Evolutionary conservation across 2,888 invertebrate genomes (phyloP), one percentile per base, ranked within the genome.

Genomic region (Lycophotia porphyrea): DNA sequence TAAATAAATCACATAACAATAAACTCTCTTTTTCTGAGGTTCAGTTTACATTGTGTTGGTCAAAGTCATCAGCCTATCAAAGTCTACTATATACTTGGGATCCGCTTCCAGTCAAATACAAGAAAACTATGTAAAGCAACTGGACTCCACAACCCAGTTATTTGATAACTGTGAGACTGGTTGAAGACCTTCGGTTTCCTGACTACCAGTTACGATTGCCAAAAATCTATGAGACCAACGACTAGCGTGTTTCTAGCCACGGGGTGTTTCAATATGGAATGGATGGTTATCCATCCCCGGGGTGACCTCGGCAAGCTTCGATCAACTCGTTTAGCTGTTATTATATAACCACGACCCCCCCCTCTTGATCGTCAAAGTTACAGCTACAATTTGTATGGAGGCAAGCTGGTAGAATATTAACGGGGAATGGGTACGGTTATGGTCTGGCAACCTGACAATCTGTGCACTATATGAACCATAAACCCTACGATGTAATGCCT

Each of bases 371-470:
- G 8, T 81, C 71, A 76, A 71, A 55, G 74, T 80, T 80, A 71
- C 68, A 13, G 39, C 47, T 58, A 47, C 47, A 84, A 70, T 44
- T 70, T 65, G 24, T 27, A 47, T 42, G 44, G 52, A 34, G 34
- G 78, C 82, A 60, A 55, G 85, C 82, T 82, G 78, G 8, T 65
- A 36, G 83, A 71, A 83, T 79, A 85, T 74, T 75, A 85, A 70
- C 74, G 34, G 31, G 18, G 13, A 76, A 75, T 71, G 58, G 63
- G 24, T 52, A 71, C 31, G 34, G 82, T 73, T 82, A 85, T 66
- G 63, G 18, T 27, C 60, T 77, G 78, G 78, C 85, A 67, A 60
- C 61, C 63, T 82, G 78, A 85, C 78, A 85, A 82, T 76, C 67
- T 73, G 72, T 39, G 78, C 64, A 73, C 70, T 55, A 44, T 71